phyloP scores from a whole-genome alignment of 2,797 vertebrate species.

The Acrossocheilus fasciatus region DNA sequence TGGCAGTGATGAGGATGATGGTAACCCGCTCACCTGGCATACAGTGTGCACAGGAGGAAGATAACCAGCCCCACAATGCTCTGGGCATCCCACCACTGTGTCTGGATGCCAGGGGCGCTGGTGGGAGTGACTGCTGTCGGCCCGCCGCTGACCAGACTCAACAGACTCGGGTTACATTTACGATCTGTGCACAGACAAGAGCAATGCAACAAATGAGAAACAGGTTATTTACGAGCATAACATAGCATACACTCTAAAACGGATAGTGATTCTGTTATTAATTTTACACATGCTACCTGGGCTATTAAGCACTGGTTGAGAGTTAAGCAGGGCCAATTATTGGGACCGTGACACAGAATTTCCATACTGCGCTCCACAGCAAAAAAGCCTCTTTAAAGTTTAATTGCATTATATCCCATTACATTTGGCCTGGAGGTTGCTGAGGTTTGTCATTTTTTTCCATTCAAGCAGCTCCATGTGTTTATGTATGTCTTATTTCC shows the following conservation, averaged over 20 bases:
- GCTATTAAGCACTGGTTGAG: not conserved
- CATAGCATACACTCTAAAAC: not conserved
- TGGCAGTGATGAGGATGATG: not conserved
- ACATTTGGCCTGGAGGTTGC: not conserved
- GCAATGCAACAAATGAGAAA: not conserved
- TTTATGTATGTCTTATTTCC: constrained; percentile 1
- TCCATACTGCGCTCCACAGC: not conserved
- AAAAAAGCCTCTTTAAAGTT: not conserved
- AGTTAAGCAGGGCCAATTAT: not conserved
- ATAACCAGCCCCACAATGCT: constrained; percentile 87
- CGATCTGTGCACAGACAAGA: constrained; percentile 70
- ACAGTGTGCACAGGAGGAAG: constrained; percentile 89
- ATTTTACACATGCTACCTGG: not conserved
- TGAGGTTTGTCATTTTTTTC: not conserved
- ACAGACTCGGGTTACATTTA: constrained; percentile 89
- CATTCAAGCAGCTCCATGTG: not conserved
- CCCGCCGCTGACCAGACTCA: constrained; percentile 70
- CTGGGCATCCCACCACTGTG: constrained; percentile 91
- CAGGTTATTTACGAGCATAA: not conserved
- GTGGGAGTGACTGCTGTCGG: constrained; percentile 57
- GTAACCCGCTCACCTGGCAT: constrained; percentile 83
- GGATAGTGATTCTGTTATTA: not conserved
- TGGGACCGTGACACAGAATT: not conserved
- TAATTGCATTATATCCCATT: not conserved
- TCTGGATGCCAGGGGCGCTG: accelerated